Evolutionary conservation across 2,113 vertebrate genomes (phyloP), one percentile per base, ranked within the genome.

Genomic region (Oplegnathus fasciatus): DNA sequence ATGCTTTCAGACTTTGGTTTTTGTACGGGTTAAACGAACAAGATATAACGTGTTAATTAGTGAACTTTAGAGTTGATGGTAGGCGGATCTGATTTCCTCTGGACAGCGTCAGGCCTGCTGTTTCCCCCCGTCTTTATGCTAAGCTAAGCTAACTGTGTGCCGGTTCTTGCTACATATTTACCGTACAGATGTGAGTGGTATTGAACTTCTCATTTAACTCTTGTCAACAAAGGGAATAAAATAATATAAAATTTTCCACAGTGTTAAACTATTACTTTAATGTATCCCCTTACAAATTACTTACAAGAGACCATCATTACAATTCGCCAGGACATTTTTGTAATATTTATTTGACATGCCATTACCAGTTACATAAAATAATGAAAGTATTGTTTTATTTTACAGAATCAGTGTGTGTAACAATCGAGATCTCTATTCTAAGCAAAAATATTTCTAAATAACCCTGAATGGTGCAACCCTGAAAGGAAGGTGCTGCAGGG

Each of bases 401-500:
- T 18, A 42, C 28, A 72, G 24, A 42, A 60, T 46, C 17, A 24
- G 3, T 2, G 8, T 34, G 22, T 48, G 26, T 20, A n/a, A 54
- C 30, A 9, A 6, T 18, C 40, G 9, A 52, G 37, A 20, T 37
- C 34, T 78, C 32, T 34, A 54, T 68, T 61, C 9, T 44, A 26
- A 69, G 40, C 20, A 46, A 66, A 34, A 66, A 14, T 1, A 22
- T 52, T 8, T 78, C 6, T 28, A 42, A 61, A 75, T 82, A 37
- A 72, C 52, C 46, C 64, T 50, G 28, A 61, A 83, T 67, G 57
- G 70, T 72, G 14, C 28, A 67, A n/a, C 57, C 68, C n/a, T 48
- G 37, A 50, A 68, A 83, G 54, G 54, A 89, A 60, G 40, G 11
- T 26, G 75, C 88, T 87, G 65, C 69, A 32, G 78, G 83, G 74